Conservation (phyloP, 2,113 vertebrate genomes). For the Sphaerodactylus townsendi region DNA sequence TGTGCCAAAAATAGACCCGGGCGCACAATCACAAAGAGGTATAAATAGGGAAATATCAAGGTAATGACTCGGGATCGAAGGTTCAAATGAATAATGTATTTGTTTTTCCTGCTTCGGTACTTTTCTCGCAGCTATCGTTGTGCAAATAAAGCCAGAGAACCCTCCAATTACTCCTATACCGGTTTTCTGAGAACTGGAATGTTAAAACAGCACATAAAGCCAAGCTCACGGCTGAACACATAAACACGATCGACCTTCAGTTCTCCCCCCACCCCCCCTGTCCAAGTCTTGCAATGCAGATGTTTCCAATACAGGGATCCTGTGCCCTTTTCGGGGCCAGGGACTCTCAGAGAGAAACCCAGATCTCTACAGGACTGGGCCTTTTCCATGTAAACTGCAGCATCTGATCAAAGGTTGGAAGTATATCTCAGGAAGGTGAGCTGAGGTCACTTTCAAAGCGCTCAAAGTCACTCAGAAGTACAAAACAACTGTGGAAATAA, state of each 20-base stretch:
- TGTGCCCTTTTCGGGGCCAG: no score
- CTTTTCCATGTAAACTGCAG: neutral
- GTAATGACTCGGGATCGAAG: constrained; percentile 59
- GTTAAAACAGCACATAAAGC: constrained; percentile 10
- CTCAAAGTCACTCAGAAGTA: no score
- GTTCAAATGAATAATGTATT: constrained; percentile 68
- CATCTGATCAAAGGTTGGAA: neutral
- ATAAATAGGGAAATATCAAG: constrained; percentile 56
- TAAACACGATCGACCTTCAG: neutral
- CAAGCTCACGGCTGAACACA: constrained; percentile 15
- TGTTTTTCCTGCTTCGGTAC: constrained; percentile 67
- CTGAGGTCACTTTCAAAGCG: neutral
- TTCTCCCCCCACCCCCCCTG: neutral
- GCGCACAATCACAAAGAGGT: neutral
- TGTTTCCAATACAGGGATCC: neutral
- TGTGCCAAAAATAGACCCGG: constrained; percentile 58
- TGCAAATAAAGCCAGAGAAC: constrained; percentile 61
- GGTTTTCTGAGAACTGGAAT: constrained; percentile 61
- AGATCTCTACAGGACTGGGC: neutral
- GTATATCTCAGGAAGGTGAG: neutral
- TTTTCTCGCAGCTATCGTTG: constrained; percentile 64
- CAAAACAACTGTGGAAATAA: no score
- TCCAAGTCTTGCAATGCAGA: neutral
- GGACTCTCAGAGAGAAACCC: neutral
- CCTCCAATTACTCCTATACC: constrained; percentile 55